A percentile compares a stretch with the other conserved stretches of the same genome.
phyloP scores from a whole-genome alignment of 2,113 vertebrate genomes.

The Myotis brandtii region DNA sequence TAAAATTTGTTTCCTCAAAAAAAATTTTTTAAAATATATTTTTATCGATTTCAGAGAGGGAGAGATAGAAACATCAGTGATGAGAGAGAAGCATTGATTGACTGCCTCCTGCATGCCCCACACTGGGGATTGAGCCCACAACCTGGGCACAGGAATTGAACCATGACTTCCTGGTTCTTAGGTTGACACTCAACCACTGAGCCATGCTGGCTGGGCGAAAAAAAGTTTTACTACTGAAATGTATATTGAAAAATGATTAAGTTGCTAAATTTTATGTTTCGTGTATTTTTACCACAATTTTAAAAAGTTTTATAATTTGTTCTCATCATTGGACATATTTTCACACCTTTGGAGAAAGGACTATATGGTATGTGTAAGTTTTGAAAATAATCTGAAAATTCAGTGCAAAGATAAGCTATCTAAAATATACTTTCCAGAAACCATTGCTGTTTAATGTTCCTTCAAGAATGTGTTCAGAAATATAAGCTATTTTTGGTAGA shows the following conservation, averaged over 20 bases:
- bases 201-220: too few relatives aligned
- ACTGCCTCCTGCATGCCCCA: too few relatives aligned
- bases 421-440: constrained; percentile 8
- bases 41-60: too few relatives aligned
- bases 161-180: too few relatives aligned
- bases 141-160: too few relatives aligned
- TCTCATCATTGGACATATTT: not conserved
- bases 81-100: too few relatives aligned
- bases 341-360: not conserved
- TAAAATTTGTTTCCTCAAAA: not conserved
- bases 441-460: constrained; percentile 41
- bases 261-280: not conserved
- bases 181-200: too few relatives aligned
- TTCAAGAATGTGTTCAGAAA: constrained; percentile 58
- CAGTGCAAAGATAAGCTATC: not conserved
- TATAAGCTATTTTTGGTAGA: constrained; percentile 62
- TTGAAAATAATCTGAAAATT: constrained; percentile 26
- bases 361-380: not conserved
- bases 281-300: not conserved
- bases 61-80: too few relatives aligned
- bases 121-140: too few relatives aligned
- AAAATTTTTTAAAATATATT: not conserved
- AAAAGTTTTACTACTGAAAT: not conserved
- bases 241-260: not conserved
- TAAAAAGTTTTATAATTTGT: not conserved